A percentile compares a stretch with the other conserved stretches of the same genome.
phyloP scores from a whole-genome alignment of 2,113 vertebrate genomes.

The Equus przewalskii region DNA sequence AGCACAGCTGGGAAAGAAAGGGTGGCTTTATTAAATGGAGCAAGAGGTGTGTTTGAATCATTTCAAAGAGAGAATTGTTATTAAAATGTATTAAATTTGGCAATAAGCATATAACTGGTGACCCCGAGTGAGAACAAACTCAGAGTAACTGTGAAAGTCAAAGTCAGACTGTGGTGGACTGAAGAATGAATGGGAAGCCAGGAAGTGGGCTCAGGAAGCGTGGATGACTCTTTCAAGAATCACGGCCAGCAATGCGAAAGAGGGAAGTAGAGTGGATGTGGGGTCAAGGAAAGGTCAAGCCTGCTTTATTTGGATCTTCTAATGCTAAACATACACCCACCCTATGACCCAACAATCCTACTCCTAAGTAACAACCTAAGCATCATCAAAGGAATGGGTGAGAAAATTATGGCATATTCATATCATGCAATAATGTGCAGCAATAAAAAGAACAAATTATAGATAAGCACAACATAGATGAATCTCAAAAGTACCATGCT shows the following conservation, averaged over 20 bases:
- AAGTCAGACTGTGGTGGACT: not conserved
- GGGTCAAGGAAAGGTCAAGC: not conserved
- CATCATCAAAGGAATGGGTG: not conserved
- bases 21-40: not conserved
- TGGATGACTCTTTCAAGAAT: conserved; percentile 33
- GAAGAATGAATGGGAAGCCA: conserved; percentile 37
- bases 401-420: not conserved
- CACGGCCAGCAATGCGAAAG: not conserved
- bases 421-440: not conserved
- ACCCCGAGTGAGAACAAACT: not conserved
- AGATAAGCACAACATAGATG: not conserved
- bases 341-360: not conserved
- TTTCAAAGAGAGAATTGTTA: not conserved
- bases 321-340: not conserved
- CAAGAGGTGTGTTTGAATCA: not conserved
- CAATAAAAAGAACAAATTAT: conserved; percentile 21
- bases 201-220: conserved; percentile 26
- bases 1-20: not conserved
- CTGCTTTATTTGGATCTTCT: conserved; percentile 21
- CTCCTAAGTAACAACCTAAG: not conserved
- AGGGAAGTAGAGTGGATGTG: not conserved
- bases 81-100: not conserved
- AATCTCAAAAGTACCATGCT: not conserved
- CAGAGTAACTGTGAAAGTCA: not conserved
- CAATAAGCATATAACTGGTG: not conserved